Conservation (phyloP, 2,888 invertebrate species). For the Pristionchus maxplancki region DNA sequence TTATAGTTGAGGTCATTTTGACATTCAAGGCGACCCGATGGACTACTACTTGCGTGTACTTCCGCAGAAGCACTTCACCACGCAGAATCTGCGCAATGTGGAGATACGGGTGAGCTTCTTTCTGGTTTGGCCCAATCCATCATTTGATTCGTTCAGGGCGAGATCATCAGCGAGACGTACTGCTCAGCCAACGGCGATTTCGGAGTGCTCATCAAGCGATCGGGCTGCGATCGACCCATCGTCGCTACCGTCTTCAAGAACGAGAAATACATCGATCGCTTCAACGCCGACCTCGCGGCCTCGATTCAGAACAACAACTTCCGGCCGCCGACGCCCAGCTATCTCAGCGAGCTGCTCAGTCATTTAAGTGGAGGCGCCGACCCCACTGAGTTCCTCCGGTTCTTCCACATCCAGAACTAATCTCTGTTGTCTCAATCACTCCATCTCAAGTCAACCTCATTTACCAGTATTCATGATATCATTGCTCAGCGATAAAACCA, state of each 20-base stretch:
- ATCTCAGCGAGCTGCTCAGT: neutral
- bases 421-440: no score
- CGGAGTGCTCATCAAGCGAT: neutral
- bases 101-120: neutral
- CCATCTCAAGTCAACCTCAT: no score
- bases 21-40: neutral
- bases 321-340: neutral
- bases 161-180: neutral
- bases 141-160: no score
- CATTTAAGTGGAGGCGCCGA: neutral
- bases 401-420: neutral
- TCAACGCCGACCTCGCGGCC: neutral
- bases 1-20: no score
- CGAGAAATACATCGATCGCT: neutral
- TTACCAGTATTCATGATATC: no score
- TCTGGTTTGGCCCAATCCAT: no score
- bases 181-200: neutral
- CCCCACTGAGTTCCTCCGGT: neutral
- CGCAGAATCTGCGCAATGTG: neutral
- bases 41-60: neutral
- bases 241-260: constrained; percentile 17
- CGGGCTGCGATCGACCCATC: neutral
- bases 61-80: neutral
- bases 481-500: no score
- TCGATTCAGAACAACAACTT: neutral